A percentile compares a stretch with the other conserved stretches of the same genome.
phyloP scores from a whole-genome alignment of 1,140 invertebrate genomes.

The Fopius arisanus region DNA sequence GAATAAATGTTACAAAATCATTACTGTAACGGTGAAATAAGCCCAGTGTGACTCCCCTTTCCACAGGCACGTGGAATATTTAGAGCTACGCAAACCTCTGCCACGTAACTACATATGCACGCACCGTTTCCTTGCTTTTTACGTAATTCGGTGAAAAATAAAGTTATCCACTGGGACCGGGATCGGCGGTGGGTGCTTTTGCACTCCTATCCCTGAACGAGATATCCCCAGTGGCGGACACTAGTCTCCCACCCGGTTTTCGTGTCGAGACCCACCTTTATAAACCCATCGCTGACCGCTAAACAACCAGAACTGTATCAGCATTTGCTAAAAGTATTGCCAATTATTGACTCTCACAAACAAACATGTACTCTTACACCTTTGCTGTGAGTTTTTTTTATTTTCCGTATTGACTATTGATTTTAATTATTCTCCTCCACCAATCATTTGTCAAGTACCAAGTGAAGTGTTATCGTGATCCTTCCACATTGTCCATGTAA shows the following conservation, averaged over 20 bases:
- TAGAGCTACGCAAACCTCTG: background rate
- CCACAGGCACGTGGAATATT: background rate
- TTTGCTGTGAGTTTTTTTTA: slow-evolving; percentile 28
- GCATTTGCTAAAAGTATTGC: slow-evolving; percentile 26
- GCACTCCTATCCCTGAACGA: background rate
- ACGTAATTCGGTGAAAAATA: slow-evolving; percentile 22
- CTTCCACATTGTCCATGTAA: too few relatives aligned
- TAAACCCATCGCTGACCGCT: slow-evolving; percentile 37
- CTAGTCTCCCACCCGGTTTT: slow-evolving; percentile 12
- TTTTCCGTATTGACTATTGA: background rate
- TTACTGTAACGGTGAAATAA: background rate
- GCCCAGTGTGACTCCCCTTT: background rate
- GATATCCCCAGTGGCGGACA: slow-evolving; percentile 4
- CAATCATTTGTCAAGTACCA: too few relatives aligned
- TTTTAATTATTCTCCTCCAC: background rate
- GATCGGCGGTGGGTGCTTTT: background rate
- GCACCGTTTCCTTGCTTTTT: slow-evolving; percentile 28
- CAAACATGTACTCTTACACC: slow-evolving; percentile 34
- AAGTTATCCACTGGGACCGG: background rate
- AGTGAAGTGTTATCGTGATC: background rate
- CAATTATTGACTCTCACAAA: background rate
- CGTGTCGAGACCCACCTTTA: slow-evolving; percentile 27
- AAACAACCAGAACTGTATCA: slow-evolving; percentile 36
- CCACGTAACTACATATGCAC: slow-evolving; percentile 20
- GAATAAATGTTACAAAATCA: background rate